phyloP scores from a whole-genome alignment of 2,113 vertebrate genomes.

The Sclerurus mexicanus region DNA sequence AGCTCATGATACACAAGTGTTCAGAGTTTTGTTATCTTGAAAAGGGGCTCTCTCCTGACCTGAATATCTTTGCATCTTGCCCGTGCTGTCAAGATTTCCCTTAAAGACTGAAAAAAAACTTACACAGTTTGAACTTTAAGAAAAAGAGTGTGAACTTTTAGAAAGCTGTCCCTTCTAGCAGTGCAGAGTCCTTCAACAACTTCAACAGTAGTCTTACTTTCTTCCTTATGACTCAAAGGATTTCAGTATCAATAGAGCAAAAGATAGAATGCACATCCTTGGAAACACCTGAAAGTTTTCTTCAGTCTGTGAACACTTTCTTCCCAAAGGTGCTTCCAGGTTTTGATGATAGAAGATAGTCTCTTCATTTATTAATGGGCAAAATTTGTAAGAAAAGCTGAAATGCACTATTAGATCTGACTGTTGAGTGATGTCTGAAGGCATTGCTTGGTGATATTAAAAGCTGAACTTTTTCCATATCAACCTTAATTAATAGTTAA shows the following conservation, averaged over 20 bases:
- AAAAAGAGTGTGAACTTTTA: not conserved
- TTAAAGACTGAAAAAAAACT: not conserved
- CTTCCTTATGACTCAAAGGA: not conserved
- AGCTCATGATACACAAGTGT: not conserved
- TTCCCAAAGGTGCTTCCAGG: not conserved
- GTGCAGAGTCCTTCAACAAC: not conserved
- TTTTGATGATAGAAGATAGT: not conserved
- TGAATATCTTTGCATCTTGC: not conserved
- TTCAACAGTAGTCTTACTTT: not conserved
- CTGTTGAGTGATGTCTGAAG: slow-evolving; percentile 29
- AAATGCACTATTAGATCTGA: not conserved
- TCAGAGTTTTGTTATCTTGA: not conserved
- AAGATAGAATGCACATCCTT: not conserved
- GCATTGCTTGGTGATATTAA: slow-evolving; percentile 12
- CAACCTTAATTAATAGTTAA: not conserved
- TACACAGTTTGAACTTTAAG: not conserved
- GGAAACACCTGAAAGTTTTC: not conserved
- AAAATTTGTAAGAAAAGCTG: not conserved
- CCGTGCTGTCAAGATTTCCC: not conserved
- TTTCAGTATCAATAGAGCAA: not conserved
- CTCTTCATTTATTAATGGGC: not conserved
- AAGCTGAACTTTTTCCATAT: not conserved
- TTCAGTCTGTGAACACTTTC: not conserved
- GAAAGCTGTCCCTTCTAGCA: not conserved
- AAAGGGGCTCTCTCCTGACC: not conserved